A percentile compares a stretch with the other conserved stretches of the same genome.
phyloP scores from a whole-genome alignment of 2,797 vertebrate genomes.

The Urocyon cinereoargenteus region DNA sequence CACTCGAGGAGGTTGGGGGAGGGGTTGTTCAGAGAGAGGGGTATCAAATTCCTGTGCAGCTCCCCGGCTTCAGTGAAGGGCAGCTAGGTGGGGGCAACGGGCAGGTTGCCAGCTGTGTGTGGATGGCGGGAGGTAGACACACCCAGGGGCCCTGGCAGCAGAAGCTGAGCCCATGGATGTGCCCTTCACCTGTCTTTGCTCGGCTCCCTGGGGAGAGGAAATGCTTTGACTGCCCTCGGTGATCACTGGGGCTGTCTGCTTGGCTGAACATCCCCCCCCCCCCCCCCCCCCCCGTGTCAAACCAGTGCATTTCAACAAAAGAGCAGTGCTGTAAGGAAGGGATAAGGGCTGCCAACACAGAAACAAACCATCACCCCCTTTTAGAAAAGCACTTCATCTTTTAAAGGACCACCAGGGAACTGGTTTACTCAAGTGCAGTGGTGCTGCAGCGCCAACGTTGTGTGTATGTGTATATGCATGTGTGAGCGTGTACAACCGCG shows the following conservation, averaged over 20 bases:
- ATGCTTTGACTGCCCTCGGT: constrained; percentile 29
- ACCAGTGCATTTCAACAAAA: constrained; percentile 69
- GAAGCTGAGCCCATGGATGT: neutral
- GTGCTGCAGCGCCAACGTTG: constrained; percentile 73
- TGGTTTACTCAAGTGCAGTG: constrained; percentile 87
- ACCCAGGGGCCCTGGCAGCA: neutral
- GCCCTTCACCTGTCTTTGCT: constrained; percentile 52
- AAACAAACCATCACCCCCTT: constrained; percentile 6
- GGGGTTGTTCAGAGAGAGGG: neutral
- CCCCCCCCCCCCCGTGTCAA: constrained; percentile 37
- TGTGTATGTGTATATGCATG: neutral
- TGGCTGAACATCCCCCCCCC: neutral
- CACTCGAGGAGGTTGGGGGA: neutral
- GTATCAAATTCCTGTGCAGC: constrained; percentile 16
- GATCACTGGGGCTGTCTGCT: constrained; percentile 40
- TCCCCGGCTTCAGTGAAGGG: neutral
- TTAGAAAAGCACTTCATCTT: constrained; percentile 74
- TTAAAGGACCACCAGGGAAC: constrained; percentile 82
- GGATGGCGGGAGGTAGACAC: neutral
- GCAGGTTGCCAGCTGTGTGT: neutral
- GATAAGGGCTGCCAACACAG: constrained; percentile 41
- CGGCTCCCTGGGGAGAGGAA: constrained; percentile 18
- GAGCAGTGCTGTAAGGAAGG: constrained; percentile 53
- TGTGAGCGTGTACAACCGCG: neutral
- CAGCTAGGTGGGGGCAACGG: neutral